Base-by-base conservation (phyloP, 2,113 vertebrate genomes). In the Antidorcas marsupialis region DNA sequence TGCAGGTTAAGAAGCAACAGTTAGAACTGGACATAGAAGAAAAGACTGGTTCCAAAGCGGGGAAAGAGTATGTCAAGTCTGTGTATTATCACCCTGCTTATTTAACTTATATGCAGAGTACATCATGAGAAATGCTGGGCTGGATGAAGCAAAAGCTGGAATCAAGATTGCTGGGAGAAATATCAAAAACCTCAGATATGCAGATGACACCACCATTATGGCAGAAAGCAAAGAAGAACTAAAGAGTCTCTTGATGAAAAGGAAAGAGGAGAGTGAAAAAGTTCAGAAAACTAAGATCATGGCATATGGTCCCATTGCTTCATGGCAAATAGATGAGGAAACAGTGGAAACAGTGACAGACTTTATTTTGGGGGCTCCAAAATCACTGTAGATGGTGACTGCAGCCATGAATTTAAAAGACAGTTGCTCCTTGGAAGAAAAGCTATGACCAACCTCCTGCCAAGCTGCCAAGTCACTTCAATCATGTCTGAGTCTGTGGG, bases 31-130 rank as follows among this genome's bases (percentile, higher is more conserved):
- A 71, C 19, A 36, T 36, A 19, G 64, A 71, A 71, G 4, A 71
- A 36, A 21, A 36, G n/a, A 71, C 19, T 71, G n/a, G n/a, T 71
- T 71, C n/a, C 64, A 71, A 36, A 71, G 19, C 0, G 0, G n/a
- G n/a, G n/a, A 71, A 71, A 71, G 9, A 71, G n/a, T 36, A 36
- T 36, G 19, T 36, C 64, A 71, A 36, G n/a, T 19, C 64, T 36
- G 19, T 36, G 21, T 71, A 71, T 36, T 71, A 3, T 23, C 2
- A 71, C n/a, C n/a, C 19, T 36, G 19, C n/a, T 71, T 36, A 71
- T 12, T 71, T 71, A 71, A 36, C n/a, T 71, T 71, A 23, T 6
- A 36, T 36, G 64, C 9, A 71, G 64, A 21, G 64, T 23, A 71
- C 2, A 36, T 36, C n/a, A 71, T 36, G 9, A 71, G 64, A 71